Base-by-base conservation (phyloP, 2,888 invertebrate species). In the Drosophila subquinaria region DNA sequence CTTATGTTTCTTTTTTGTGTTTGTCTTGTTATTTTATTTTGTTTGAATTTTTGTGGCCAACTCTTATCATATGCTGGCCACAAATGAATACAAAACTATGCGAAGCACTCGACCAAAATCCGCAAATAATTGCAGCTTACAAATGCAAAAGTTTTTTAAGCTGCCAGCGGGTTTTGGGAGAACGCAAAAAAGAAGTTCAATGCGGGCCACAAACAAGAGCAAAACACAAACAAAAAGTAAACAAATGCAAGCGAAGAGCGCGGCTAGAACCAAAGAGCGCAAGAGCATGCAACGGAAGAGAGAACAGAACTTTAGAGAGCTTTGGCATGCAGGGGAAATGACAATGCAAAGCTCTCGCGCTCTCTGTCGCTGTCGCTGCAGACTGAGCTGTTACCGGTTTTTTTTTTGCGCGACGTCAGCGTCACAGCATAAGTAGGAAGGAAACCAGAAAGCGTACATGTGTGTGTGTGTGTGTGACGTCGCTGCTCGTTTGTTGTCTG, bases 391-490 rank as follows among this genome's bases (percentile, higher is more conserved):
- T 83, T 81, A 81, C 81, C 85, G 85, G 85, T 84, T 82, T 77
- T 74, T 59, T n/a, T 66, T 56, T 66, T 66, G 60, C 48, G 56
- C 74, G 68, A 66, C 71, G 71, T 47, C 66, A 61, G 66, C 77
- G 64, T 35, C 53, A 55, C 66, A 78, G 70, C 81, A 79, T 76
- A 86, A 84, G 81, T 76, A 88, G 90, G 90, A 90, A 88, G 90
- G 82, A 88, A 88, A 88, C 90, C 83, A 86, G 77, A 80, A 78
- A 78, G 73, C 69, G 63, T 63, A 57, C 59, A 23, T 56, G 78
- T 66, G 38, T 67, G 43, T 63, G 76, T 55, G 63, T 69, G 66
- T 61, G 64, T 64, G 74, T 65, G 69, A 64, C 64, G 62, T 65
- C 61, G 65, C 68, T 68, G 69, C 45, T 57, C 59, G 45, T 38